Base-by-base conservation (phyloP, 2,797 vertebrate genomes). In the Cyprinella venusta region DNA sequence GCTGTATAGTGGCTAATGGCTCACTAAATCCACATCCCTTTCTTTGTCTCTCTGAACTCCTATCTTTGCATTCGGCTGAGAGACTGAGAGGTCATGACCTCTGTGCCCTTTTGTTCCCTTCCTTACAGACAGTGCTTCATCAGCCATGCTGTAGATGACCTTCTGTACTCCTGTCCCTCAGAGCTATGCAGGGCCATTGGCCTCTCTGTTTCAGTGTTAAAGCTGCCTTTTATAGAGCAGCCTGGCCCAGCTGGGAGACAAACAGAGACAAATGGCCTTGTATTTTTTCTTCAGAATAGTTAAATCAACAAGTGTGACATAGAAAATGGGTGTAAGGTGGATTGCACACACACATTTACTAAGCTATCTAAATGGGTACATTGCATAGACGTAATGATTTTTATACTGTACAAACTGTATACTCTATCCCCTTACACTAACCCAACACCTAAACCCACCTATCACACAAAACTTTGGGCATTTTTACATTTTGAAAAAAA, bases 61-160 rank as follows among this genome's bases (percentile, higher is more conserved):
- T 74, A 76, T 80, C 85, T 82, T 68, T 78, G 67, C 24, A 33
- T 38, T 72, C 26, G 38, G 82, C 76, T 82, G 65, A 38, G 42
- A 70, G 83, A 81, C 83, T 61, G 16, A 75, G 42, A 67, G 86
- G 84, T 85, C 15, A 3, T 63, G 63, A 76, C 82, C 84, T 61
- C n/a, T 15, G 40, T 84, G 76, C 82, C 88, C 85, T 86, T 83
- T 70, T 84, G 87, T 86, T 89, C 86, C 54, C 68, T 74, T n/a
- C n/a, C n/a, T 81, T 75, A 81, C 83, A 85, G 83, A 85, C 81
- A 72, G 83, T 15, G 70, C 65, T 75, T 50, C 67, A 80, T 72
- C 85, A 84, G 81, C 42, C 78, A 82, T 67, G 84, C 72, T 68
- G 76, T 75, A 69, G 64, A 45, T 86, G 88, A 88, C 87, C 85